Percentiles rank a stretch among this genome's conserved stretches.
phyloP scores from a whole-genome alignment of 2,113 vertebrate genomes.

The Corynorhinus townsendii region DNA sequence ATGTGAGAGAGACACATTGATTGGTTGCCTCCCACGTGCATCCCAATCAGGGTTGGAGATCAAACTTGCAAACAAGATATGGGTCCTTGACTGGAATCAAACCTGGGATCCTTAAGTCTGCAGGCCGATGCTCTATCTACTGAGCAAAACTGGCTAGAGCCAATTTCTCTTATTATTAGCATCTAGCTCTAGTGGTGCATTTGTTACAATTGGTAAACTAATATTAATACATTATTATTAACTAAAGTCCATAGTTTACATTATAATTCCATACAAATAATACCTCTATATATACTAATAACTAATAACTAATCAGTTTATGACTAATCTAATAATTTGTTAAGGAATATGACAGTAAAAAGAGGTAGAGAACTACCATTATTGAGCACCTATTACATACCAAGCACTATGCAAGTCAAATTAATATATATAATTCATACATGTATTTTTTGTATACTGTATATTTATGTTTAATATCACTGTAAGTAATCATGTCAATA shows the following conservation, averaged over 20 bases:
- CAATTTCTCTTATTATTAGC: not conserved
- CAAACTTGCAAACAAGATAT: too few relatives aligned
- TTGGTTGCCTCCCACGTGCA: too few relatives aligned
- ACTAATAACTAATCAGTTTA: not conserved
- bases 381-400: not conserved
- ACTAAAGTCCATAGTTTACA: not conserved
- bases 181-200: not conserved
- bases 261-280: not conserved
- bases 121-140: too few relatives aligned
- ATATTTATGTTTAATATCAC: not conserved
- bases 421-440: not conserved
- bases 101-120: too few relatives aligned
- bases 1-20: too few relatives aligned
- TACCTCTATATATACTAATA: too few relatives aligned
- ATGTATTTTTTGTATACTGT: not conserved
- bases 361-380: not conserved
- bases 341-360: not conserved
- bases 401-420: not conserved
- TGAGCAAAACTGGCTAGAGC: too few relatives aligned
- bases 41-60: too few relatives aligned
- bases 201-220: not conserved
- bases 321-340: not conserved
- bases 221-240: not conserved
- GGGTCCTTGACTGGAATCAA: too few relatives aligned
- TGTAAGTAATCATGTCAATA: not conserved